phyloP scores from a whole-genome alignment of 2,888 invertebrate species.

The Conistra vaccinii region DNA sequence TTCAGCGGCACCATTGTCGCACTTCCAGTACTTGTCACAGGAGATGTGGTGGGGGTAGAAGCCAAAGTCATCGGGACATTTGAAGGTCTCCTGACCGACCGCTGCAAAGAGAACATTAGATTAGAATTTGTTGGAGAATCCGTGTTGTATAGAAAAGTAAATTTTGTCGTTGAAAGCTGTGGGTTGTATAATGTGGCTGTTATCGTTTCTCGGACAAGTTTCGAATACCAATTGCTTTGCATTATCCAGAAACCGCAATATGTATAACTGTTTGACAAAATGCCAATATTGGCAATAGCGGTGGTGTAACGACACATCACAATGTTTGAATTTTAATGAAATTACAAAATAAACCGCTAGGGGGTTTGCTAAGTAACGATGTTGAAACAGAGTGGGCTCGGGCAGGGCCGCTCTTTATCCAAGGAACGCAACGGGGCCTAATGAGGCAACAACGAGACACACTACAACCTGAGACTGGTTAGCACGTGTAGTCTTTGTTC shows the following conservation, averaged over 20 bases:
- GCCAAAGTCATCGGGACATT: constrained; percentile 98
- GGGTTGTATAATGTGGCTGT: not conserved
- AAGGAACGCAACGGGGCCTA: constrained; percentile 79
- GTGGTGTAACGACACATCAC: constrained; percentile 75
- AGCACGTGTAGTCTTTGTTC: constrained; percentile 69
- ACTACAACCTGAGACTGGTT: constrained; percentile 27
- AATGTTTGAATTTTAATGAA: constrained; percentile 83
- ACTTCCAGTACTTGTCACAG: constrained; percentile 99
- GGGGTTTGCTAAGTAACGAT: constrained; percentile 81
- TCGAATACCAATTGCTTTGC: constrained; percentile 41
- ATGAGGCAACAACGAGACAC: constrained; percentile 57
- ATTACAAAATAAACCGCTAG: constrained; percentile 81
- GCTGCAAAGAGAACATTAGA: constrained; percentile 86
- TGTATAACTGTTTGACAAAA: constrained; percentile 68
- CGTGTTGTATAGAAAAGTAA: not conserved
- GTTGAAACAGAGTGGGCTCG: constrained; percentile 80
- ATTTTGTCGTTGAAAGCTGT: constrained; percentile 18
- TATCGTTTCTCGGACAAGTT: constrained; percentile 25
- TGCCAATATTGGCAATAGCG: constrained; percentile 73
- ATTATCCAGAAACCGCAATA: constrained; percentile 25
- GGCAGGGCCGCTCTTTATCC: constrained; percentile 85
- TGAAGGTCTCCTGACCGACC: constrained; percentile 95
- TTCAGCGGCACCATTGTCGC: constrained; percentile 96
- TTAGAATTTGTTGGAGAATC: constrained; percentile 26
- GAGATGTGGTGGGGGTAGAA: constrained; percentile 97